These are phyloP conservation scores for Esox lucius DNA, from an alignment of 2,797 vertebrate genomes.

Conservation along the genomic window DNA sequence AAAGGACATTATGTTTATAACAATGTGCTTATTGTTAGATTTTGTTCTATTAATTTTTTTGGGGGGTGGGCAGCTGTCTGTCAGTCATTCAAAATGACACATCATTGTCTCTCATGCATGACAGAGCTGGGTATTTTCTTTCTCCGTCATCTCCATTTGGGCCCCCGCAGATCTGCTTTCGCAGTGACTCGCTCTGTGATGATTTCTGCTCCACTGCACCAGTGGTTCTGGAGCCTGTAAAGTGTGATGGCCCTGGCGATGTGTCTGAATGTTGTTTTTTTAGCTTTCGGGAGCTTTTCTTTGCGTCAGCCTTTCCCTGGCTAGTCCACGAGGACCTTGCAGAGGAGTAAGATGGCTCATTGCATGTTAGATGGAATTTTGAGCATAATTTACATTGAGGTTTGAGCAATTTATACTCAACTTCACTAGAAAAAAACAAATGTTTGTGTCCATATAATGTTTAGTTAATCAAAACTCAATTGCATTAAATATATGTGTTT, in stretches of 20 bases:
- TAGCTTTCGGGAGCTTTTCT: not conserved
- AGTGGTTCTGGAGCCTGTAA: slow-evolving; percentile 42
- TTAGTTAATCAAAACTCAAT: not conserved
- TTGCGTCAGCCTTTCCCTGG: not conserved
- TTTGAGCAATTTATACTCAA: not conserved
- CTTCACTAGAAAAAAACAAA: not conserved
- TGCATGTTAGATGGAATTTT: not conserved
- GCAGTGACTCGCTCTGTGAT: slow-evolving; percentile 25
- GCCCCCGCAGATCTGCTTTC: slow-evolving; percentile 37
- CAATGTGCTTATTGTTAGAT: too few species aligned
- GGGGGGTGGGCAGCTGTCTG: slow-evolving; percentile 20
- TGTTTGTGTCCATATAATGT: not conserved
- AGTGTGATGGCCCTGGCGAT: slow-evolving; percentile 26
- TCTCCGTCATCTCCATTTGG: slow-evolving; percentile 55
- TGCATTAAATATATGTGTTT: not conserved
- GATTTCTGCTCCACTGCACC: slow-evolving; percentile 48
- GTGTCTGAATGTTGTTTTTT: slow-evolving; percentile 25
- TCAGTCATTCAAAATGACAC: slow-evolving; percentile 56
- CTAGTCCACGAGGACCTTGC: not conserved
- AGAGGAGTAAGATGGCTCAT: not conserved
- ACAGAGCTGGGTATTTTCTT: slow-evolving; percentile 56
- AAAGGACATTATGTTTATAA: too few species aligned
- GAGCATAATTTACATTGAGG: not conserved
- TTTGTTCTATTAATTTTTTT: too few species aligned
- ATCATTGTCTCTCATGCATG: slow-evolving; percentile 56